Percentiles rank a stretch among this genome's conserved stretches.
phyloP scores from a whole-genome alignment of 53 echinoderm and acorn worm species.

The Actinopyga echinites region DNA sequence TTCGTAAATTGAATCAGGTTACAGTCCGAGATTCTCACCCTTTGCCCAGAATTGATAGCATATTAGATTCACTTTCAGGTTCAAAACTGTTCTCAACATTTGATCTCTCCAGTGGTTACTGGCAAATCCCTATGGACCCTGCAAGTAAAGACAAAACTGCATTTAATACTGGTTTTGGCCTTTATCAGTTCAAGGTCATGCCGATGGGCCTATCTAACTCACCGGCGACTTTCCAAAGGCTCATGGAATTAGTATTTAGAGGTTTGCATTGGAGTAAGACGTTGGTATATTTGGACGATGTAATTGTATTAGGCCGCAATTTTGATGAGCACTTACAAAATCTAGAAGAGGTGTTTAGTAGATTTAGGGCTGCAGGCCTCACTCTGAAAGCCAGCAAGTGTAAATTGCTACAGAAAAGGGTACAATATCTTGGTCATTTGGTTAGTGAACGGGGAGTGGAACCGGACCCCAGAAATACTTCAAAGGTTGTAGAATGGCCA shows the following conservation, averaged over 20 bases:
- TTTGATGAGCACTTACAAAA: background rate
- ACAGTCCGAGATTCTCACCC: slow-evolving; percentile 8
- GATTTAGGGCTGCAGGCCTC: background rate
- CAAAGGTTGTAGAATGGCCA: background rate
- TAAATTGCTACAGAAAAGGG: background rate
- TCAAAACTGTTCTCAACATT: background rate
- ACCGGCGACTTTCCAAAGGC: background rate
- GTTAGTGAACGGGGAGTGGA: background rate
- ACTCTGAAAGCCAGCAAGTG: background rate
- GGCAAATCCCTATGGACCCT: background rate
- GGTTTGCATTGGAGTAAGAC: background rate
- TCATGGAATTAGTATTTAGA: background rate
- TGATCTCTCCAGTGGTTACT: background rate
- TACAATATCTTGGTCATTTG: background rate
- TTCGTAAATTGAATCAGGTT: background rate
- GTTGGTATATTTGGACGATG: background rate
- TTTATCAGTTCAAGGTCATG: background rate
- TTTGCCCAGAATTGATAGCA: background rate
- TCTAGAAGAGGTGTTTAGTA: too few species aligned
- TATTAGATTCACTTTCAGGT: background rate
- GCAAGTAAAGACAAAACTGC: background rate
- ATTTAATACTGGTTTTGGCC: too few species aligned
- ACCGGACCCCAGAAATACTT: background rate
- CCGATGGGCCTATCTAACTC: background rate
- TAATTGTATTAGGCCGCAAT: background rate